Conservation (phyloP, 2,797 vertebrate genomes). For the Pachyuromys duprasi region DNA sequence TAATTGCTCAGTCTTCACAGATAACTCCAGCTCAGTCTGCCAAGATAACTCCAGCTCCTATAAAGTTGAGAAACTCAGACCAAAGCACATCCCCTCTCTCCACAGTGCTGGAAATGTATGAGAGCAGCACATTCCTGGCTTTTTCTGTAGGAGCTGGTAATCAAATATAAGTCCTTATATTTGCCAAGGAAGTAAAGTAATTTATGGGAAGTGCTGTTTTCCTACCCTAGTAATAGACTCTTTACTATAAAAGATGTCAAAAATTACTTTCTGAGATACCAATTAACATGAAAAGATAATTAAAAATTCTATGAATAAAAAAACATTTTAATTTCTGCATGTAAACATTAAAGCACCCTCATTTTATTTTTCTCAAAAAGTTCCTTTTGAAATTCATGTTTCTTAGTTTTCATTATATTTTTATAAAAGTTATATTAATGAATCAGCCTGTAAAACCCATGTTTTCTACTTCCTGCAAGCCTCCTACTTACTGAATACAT, state of each 20-base stretch:
- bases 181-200: neutral
- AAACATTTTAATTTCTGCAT: neutral
- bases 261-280: neutral
- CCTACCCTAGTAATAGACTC: neutral
- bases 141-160: neutral
- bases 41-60: neutral
- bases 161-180: neutral
- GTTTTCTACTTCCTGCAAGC: constrained; percentile 3
- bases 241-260: neutral
- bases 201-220: neutral
- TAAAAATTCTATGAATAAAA: neutral
- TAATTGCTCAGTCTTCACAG: neutral
- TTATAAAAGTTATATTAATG: neutral
- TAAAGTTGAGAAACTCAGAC: neutral
- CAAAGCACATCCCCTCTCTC: neutral
- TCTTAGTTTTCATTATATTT: constrained; percentile 29
- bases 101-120: neutral
- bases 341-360: constrained; percentile 13
- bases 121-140: neutral
- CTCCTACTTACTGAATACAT: constrained; percentile 25
- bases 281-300: neutral
- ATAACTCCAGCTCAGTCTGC: neutral
- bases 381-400: constrained; percentile 16
- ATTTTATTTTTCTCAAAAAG: constrained; percentile 49
- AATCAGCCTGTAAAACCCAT: constrained; percentile 14